phyloP scores from a whole-genome alignment of 2,797 vertebrate genomes.

The Acanthopagrus latus region DNA sequence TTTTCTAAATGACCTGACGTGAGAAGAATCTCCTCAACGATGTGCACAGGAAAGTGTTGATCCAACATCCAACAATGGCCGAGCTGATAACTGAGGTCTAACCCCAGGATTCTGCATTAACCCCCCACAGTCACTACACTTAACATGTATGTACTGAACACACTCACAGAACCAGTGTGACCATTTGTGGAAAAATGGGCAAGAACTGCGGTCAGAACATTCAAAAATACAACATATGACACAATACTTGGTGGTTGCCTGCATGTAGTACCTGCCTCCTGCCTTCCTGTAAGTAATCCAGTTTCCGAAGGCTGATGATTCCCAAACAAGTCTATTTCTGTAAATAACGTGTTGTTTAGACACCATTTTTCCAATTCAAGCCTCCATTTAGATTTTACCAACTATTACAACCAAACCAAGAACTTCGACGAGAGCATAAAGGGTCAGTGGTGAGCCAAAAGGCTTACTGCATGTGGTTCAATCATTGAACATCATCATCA shows the following conservation, averaged over 20 bases:
- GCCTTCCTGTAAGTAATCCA: not conserved
- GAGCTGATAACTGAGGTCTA: not conserved
- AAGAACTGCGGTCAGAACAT: not conserved
- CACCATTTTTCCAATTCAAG: not conserved
- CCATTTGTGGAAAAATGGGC: too few species aligned
- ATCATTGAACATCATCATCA: slow-evolving; percentile 15
- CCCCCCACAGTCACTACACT: slow-evolving; percentile 10
- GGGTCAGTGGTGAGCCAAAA: not conserved
- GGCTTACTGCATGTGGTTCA: too few species aligned
- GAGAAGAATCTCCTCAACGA: not conserved
- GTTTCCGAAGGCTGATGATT: not conserved
- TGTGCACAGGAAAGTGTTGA: not conserved
- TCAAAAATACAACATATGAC: not conserved
- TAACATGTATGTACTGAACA: slow-evolving; percentile 13
- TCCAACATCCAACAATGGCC: not conserved
- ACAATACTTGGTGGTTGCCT: not conserved
- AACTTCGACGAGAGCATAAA: not conserved
- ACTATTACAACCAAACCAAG: too few species aligned
- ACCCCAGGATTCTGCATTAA: slow-evolving; percentile 26
- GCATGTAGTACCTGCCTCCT: not conserved
- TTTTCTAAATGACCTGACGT: not conserved
- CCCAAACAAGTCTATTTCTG: not conserved
- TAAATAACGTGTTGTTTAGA: not conserved
- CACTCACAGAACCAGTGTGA: not conserved
- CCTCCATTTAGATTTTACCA: not conserved